Percentiles rank a stretch among this genome's conserved stretches.
Conservation (phyloP, 37 sponge, comb jelly and placozoan genomes). For the Hormiphora californensis region DNA sequence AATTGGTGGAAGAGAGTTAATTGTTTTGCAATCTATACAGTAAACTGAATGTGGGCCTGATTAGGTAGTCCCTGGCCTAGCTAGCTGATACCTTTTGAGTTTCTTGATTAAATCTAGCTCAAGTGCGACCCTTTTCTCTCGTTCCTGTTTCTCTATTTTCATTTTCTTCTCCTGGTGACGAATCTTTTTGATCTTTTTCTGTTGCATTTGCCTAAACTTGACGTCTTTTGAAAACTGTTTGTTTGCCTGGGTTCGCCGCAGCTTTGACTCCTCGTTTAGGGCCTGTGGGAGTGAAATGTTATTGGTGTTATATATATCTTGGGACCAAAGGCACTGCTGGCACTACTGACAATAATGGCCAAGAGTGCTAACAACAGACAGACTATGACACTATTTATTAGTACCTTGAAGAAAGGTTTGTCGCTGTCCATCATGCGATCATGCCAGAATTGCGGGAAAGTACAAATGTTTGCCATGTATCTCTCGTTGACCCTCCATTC, state of each 20-base stretch:
- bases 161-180: conserved; percentile 17
- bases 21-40: too few species aligned
- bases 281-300: too few species aligned
- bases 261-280: neutral
- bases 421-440: neutral
- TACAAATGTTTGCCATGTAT: conserved; percentile 75
- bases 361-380: too few species aligned
- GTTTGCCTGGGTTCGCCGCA: conserved; percentile 14
- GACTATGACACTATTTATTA: too few species aligned
- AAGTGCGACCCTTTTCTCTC: conserved; percentile 52
- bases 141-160: neutral
- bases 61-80: too few species aligned
- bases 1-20: too few species aligned
- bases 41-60: too few species aligned
- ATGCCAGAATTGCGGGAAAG: conserved; percentile 64
- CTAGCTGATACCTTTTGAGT: conserved; percentile 53
- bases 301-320: too few species aligned
- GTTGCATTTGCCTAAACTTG: conserved; percentile 23
- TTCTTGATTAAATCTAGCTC: conserved; percentile 54
- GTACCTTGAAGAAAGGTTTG: conserved; percentile 54
- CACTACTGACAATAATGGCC: too few species aligned
- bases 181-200: neutral
- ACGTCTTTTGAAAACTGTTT: conserved; percentile 23
- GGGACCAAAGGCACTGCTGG: too few species aligned
- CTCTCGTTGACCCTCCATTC: conserved; percentile 77